Evolutionary conservation across 2,797 vertebrate genomes (phyloP).

Genomic region (Gouania willdenowi): DNA sequence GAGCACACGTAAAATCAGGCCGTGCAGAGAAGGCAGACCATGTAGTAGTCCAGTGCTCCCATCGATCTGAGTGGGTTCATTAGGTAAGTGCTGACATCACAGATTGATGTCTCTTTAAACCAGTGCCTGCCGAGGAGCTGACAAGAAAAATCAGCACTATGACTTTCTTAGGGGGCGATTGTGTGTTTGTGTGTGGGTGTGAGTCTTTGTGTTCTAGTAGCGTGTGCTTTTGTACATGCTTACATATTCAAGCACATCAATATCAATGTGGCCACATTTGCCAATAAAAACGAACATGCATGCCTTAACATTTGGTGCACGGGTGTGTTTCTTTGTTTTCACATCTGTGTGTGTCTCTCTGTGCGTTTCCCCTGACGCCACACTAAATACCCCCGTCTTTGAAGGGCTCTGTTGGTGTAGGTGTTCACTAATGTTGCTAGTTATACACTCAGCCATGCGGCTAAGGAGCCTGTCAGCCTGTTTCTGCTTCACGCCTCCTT

Average conservation of each 20-base stretch:
- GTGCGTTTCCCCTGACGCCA: slow-evolving; percentile 17
- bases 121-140: slow-evolving; percentile 84
- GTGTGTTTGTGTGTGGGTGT: slow-evolving; percentile 10
- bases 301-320: slow-evolving; percentile 12
- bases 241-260: slow-evolving; percentile 29
- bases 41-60: slow-evolving; percentile 77
- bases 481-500: slow-evolving; percentile 29
- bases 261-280: slow-evolving; percentile 25
- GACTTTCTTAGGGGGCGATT: slow-evolving; percentile 79
- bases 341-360: background rate
- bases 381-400: slow-evolving; percentile 62
- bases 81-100: slow-evolving; percentile 98
- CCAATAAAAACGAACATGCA: slow-evolving; percentile 34
- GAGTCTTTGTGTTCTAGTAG: slow-evolving; percentile 14
- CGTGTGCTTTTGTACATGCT: slow-evolving; percentile 27
- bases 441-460: slow-evolving; percentile 78
- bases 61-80: slow-evolving; percentile 96
- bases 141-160: slow-evolving; percentile 94
- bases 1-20: slow-evolving; percentile 55
- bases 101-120: slow-evolving; percentile 99
- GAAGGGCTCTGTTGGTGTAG: slow-evolving; percentile 78
- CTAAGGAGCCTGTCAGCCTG: slow-evolving; percentile 69
- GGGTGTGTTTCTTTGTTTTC: slow-evolving; percentile 11
- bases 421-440: slow-evolving; percentile 72
- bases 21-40: slow-evolving; percentile 51